phyloP scores from a whole-genome alignment of 2,113 vertebrate genomes.

The Psephotus haematonotus region DNA sequence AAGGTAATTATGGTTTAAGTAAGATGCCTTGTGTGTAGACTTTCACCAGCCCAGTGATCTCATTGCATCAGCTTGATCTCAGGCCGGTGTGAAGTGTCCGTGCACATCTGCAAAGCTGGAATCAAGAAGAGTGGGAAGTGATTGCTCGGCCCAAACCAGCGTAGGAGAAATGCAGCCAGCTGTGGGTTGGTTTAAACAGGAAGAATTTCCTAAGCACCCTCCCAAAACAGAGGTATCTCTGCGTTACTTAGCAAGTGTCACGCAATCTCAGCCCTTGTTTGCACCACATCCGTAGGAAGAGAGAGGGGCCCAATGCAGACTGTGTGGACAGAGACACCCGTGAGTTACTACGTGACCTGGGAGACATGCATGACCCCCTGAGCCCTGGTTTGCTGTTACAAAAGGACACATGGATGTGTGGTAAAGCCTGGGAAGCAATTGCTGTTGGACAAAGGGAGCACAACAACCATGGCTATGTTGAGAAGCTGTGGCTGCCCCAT shows the following conservation, averaged over 20 bases:
- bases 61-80: neutral
- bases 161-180: neutral
- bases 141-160: neutral
- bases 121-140: neutral
- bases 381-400: neutral
- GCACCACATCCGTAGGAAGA: neutral
- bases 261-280: neutral
- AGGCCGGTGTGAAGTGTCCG: neutral
- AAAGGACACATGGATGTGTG: neutral
- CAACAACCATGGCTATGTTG: neutral
- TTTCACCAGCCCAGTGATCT: neutral
- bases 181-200: neutral
- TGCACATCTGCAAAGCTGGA: neutral
- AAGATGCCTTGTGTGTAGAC: neutral
- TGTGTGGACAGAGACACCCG: rapidly evolving
- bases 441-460: neutral
- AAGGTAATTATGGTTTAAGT: neutral
- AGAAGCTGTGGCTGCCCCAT: neutral
- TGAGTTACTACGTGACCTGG: neutral
- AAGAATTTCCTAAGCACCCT: neutral
- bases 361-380: rapidly evolving
- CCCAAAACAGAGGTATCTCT: neutral
- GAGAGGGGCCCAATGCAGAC: rapidly evolving
- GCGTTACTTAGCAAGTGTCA: rapidly evolving
- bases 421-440: neutral